phyloP scores from a whole-genome alignment of 1,140 invertebrate species.

The Antheraea mylitta region DNA sequence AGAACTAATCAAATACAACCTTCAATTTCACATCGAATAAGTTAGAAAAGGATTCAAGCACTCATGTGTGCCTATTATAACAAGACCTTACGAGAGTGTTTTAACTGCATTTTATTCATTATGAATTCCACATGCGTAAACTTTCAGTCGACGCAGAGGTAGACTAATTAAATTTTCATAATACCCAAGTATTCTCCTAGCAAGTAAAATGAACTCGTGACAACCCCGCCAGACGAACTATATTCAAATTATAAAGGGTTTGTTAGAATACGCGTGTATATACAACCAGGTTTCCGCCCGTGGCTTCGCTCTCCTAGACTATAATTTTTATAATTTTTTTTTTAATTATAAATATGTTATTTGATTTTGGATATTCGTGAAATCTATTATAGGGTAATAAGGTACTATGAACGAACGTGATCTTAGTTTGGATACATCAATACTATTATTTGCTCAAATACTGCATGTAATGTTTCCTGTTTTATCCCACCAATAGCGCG shows the following conservation, averaged over 20 bases:
- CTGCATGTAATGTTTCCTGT: no score
- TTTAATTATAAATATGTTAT: no score
- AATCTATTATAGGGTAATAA: no score
- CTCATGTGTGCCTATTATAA: background rate
- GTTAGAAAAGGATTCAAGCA: background rate
- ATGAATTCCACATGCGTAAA: constrained; percentile 35
- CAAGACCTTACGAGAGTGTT: constrained; percentile 13
- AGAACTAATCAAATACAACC: background rate
- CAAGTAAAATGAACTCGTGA: constrained; percentile 29
- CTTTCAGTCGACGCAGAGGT: constrained; percentile 23
- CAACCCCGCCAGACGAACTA: constrained; percentile 10
- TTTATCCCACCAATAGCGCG: no score
- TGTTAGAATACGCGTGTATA: constrained; percentile 4
- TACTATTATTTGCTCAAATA: no score
- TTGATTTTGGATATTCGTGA: no score
- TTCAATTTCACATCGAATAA: background rate
- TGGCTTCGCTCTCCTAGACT: no score
- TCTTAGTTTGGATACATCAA: no score
- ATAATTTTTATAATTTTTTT: no score
- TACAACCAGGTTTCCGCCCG: background rate
- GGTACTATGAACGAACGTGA: no score
- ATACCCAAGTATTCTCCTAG: constrained; percentile 36
- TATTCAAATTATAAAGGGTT: constrained; percentile 4
- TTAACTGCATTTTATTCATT: constrained; percentile 26
- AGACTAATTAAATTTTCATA: constrained; percentile 48